phyloP scores from a whole-genome alignment of 2,113 vertebrate genomes.

The Xiphophorus couchianus region DNA sequence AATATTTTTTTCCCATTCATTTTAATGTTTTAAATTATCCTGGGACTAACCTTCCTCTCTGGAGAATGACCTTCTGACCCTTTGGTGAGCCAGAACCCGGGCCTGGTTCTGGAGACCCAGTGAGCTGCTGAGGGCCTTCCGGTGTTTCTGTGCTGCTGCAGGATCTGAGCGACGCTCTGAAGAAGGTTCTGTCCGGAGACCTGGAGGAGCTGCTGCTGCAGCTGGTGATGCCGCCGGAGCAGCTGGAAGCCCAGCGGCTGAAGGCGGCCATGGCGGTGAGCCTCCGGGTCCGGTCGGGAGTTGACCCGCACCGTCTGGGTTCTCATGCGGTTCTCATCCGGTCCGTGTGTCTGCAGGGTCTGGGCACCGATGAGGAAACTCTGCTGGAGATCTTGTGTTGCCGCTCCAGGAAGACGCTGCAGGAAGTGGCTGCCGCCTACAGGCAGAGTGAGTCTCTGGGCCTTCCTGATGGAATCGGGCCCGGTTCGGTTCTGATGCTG shows the following conservation, averaged over 20 bases:
- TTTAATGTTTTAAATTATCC: no score
- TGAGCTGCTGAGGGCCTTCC: no score
- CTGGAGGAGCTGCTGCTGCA: constrained; percentile 61
- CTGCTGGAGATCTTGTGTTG: constrained; percentile 83
- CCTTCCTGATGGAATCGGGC: no score
- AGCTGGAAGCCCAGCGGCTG: constrained; percentile 68
- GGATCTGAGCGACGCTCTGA: constrained; percentile 64
- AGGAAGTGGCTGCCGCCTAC: constrained; percentile 72
- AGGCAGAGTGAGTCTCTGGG: constrained; percentile 61
- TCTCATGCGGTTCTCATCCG: not conserved
- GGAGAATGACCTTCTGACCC: no score
- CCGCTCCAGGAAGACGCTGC: constrained; percentile 72
- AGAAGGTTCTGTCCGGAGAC: constrained; percentile 71
- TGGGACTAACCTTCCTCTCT: no score
- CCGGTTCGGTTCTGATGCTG: not conserved
- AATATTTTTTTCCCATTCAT: no score
- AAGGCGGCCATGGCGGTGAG: constrained; percentile 73
- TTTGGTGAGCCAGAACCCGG: no score
- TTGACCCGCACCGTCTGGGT: no score
- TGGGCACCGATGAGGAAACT: constrained; percentile 79
- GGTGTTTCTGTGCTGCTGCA: constrained; percentile 25
- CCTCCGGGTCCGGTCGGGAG: not conserved
- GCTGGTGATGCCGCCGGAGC: constrained; percentile 64
- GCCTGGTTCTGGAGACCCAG: no score
- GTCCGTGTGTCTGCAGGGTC: constrained; percentile 64